A percentile compares a stretch with the other conserved stretches of the same genome.
Evolutionary conservation across 2,888 invertebrate species (phyloP).

Genomic region (Antitype chi): DNA sequence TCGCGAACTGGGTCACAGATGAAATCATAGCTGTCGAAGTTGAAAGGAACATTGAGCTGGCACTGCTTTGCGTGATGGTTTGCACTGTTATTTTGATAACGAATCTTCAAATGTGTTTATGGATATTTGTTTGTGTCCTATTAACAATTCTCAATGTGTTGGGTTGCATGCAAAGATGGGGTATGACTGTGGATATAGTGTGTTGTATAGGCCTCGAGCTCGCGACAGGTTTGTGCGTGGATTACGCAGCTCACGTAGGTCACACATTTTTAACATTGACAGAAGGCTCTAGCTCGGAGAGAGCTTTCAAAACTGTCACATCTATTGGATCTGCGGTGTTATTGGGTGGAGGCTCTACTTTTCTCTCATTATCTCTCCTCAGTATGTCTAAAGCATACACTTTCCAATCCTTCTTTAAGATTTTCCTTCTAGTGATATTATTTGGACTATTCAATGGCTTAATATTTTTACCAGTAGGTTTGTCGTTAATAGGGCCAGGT

Average conservation of each 20-base stretch:
- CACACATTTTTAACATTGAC: conserved; percentile 94
- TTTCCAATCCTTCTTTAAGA: conserved; percentile 94
- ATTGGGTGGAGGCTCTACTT: conserved; percentile 94
- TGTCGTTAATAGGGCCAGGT: conserved; percentile 93
- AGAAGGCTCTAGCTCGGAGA: conserved; percentile 88
- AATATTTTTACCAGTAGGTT: conserved; percentile 93
- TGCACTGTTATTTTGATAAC: conserved; percentile 94
- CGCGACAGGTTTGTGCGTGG: conserved; percentile 95
- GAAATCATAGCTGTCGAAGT: conserved; percentile 94
- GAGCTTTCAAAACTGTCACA: conserved; percentile 92
- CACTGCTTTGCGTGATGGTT: conserved; percentile 94
- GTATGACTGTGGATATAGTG: conserved; percentile 95
- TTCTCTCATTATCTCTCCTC: conserved; percentile 93
- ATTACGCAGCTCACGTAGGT: conserved; percentile 95
- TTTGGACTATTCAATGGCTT: conserved; percentile 95
- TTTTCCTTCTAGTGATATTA: conserved; percentile 94
- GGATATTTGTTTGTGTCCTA: conserved; percentile 94
- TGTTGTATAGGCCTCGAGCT: conserved; percentile 95
- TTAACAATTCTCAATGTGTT: conserved; percentile 94
- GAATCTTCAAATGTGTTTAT: conserved; percentile 94
- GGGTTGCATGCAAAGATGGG: conserved; percentile 95
- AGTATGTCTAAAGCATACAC: conserved; percentile 94
- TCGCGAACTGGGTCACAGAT: conserved; percentile 94
- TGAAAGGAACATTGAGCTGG: conserved; percentile 93
- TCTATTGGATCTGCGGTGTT: conserved; percentile 95